Conservation (phyloP, 2,888 invertebrate genomes). For the Anoplius nigerrimus region DNA sequence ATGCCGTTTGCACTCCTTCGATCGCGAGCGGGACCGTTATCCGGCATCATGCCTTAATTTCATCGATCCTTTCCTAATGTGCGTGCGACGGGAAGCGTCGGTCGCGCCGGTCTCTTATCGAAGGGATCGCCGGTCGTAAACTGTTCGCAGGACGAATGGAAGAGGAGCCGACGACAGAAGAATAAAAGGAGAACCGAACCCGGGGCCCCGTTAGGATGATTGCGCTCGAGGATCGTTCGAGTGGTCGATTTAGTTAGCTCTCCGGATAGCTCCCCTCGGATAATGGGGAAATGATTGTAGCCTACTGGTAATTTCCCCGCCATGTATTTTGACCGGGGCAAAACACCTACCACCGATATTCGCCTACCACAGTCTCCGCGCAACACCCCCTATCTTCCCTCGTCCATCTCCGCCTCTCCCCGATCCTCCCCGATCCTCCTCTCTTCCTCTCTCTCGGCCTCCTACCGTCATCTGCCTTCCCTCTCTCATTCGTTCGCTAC, state of each 20-base stretch:
- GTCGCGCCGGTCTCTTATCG: background rate
- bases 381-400: constrained; percentile 2
- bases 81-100: no score
- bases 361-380: no score
- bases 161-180: constrained; percentile 21
- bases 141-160: constrained; percentile 1
- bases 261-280: constrained; percentile 35
- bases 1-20: no score
- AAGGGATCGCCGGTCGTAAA: background rate
- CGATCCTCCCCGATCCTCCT: constrained; percentile 8
- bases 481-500: constrained; percentile 15
- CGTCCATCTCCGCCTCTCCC: constrained; percentile 6
- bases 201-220: constrained; percentile 44
- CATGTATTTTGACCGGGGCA: constrained; percentile 35
- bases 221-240: constrained; percentile 33
- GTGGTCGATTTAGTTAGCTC: constrained; percentile 44
- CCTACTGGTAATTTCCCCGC: constrained; percentile 52
- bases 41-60: no score
- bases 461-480: background rate
- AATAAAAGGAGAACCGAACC: constrained; percentile 39
- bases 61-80: no score
- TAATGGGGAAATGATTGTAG: constrained; percentile 58
- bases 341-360: constrained; percentile 30
- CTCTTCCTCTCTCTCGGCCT: constrained; percentile 1
- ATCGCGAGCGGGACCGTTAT: background rate